Conservation (phyloP, 2,797 vertebrate genomes). For the Chloroceryle amazona region DNA sequence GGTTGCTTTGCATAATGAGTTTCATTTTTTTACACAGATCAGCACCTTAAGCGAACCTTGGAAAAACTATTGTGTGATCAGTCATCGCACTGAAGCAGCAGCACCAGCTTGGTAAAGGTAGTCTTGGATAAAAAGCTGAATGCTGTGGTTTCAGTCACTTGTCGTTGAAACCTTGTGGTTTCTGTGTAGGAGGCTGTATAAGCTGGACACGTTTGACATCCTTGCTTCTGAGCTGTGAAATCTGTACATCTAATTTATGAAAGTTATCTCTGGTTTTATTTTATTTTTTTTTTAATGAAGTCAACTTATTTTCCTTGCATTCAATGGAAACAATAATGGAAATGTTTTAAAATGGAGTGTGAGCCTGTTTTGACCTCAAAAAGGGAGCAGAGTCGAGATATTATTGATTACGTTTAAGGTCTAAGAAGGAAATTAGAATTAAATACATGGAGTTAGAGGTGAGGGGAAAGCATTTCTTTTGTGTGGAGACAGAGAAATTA, state of each 20-base stretch:
- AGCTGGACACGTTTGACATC: constrained; percentile 69
- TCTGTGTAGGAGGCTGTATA: constrained; percentile 74
- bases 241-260: constrained; percentile 74
- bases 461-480: not conserved
- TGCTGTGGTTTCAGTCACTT: constrained; percentile 51
- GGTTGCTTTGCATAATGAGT: constrained; percentile 66
- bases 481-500: not conserved
- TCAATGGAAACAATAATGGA: constrained; percentile 76
- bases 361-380: constrained; percentile 53
- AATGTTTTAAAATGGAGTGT: constrained; percentile 68
- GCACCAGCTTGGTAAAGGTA: not conserved
- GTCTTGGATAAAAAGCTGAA: constrained; percentile 56
- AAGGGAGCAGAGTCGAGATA: constrained; percentile 5
- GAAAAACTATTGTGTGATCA: constrained; percentile 64
- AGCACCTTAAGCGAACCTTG: constrained; percentile 65
- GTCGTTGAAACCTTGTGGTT: constrained; percentile 58
- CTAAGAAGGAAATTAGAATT: constrained; percentile 29
- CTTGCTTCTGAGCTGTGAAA: constrained; percentile 75
- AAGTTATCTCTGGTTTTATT: constrained; percentile 69
- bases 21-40: constrained; percentile 65
- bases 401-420: constrained; percentile 7
- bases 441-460: not conserved
- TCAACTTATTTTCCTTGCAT: constrained; percentile 67
- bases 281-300: constrained; percentile 75
- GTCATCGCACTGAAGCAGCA: constrained; percentile 14